phyloP scores from a whole-genome alignment of 2,888 invertebrate species.

The Pyrgus malvae region DNA sequence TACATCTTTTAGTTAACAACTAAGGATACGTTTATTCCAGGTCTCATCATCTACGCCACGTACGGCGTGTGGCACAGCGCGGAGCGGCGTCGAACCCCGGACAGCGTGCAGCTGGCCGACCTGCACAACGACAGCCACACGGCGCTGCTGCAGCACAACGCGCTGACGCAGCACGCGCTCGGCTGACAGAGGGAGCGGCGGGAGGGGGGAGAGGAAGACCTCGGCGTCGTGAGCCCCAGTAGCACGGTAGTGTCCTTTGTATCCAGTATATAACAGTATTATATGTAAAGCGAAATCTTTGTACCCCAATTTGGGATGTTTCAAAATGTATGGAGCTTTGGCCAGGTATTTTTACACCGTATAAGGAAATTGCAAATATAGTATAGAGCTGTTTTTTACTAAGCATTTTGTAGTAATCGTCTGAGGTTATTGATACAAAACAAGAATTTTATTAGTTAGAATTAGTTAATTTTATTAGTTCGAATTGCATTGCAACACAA shows the following conservation, averaged over 20 bases:
- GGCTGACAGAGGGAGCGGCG: slow-evolving; percentile 58
- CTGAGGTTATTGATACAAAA: too few species aligned
- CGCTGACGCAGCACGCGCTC: slow-evolving; percentile 50
- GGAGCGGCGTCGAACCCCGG: slow-evolving; percentile 63
- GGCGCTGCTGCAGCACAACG: slow-evolving; percentile 53
- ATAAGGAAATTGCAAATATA: too few species aligned
- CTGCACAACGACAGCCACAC: slow-evolving; percentile 66
- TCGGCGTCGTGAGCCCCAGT: slow-evolving; percentile 48
- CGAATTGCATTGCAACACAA: too few species aligned
- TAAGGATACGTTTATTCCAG: slow-evolving; percentile 57
- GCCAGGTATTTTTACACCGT: too few species aligned
- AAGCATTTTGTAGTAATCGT: too few species aligned
- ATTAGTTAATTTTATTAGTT: too few species aligned
- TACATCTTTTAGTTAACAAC: not conserved
- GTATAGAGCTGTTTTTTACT: too few species aligned
- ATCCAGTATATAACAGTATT: slow-evolving; percentile 53
- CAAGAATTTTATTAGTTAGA: too few species aligned
- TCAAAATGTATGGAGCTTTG: too few species aligned
- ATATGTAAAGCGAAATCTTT: not conserved
- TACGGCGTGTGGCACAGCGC: slow-evolving; percentile 88
- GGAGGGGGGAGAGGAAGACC: slow-evolving; percentile 5
- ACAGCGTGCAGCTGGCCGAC: slow-evolving; percentile 52
- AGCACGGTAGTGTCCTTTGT: slow-evolving; percentile 63
- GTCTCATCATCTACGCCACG: slow-evolving; percentile 86
- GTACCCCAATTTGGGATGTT: not conserved